Conservation (phyloP, 2,113 vertebrate genomes). For the Tetrax tetrax region DNA sequence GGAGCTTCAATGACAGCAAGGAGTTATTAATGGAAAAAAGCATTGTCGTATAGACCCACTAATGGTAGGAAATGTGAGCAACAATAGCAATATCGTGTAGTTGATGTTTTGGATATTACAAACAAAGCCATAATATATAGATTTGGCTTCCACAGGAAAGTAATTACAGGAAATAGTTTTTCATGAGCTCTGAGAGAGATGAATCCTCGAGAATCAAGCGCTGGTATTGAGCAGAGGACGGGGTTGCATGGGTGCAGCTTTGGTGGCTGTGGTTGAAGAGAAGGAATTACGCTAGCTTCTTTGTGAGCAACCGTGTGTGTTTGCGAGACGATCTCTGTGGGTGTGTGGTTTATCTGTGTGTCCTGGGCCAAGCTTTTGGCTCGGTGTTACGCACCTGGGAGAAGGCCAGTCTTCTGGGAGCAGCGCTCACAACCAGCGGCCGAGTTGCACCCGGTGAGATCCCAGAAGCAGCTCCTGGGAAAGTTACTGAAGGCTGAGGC, state of each 20-base stretch:
- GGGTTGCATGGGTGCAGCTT: not conserved
- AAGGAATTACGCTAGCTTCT: not conserved
- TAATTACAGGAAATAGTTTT: constrained; percentile 24
- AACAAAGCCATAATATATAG: not conserved
- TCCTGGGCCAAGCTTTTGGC: not conserved
- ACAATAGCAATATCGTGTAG: not conserved
- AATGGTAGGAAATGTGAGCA: constrained; percentile 16
- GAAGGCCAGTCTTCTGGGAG: not conserved
- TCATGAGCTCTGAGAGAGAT: not conserved
- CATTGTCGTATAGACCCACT: not conserved
- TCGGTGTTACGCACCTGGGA: not conserved
- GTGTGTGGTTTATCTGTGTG: not conserved
- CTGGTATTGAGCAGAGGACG: not conserved
- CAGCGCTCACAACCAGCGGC: not conserved
- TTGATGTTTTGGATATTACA: constrained; percentile 24
- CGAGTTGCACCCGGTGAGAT: not conserved
- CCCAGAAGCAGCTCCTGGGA: not conserved
- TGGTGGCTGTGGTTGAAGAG: not conserved
- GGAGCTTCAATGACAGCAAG: constrained; percentile 38
- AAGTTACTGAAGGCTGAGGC: not conserved
- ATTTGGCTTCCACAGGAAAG: constrained; percentile 20
- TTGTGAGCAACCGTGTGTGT: not conserved
- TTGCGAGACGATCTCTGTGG: rapidly evolving
- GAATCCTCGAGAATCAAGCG: not conserved
- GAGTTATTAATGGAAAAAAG: constrained; percentile 56